phyloP scores from a whole-genome alignment of 2,888 invertebrate genomes.

The Callimorpha dominula region DNA sequence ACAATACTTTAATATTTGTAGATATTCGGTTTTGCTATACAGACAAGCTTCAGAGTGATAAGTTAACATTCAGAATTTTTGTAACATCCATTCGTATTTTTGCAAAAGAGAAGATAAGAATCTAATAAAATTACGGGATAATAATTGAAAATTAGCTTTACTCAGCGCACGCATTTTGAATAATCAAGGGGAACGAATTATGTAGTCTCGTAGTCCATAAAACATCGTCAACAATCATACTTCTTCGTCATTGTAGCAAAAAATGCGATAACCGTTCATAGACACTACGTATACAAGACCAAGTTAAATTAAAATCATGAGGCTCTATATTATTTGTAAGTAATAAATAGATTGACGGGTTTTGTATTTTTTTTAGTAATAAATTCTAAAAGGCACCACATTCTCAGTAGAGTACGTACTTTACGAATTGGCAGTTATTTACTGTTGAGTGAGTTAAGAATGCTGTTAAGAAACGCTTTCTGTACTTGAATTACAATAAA shows the following conservation, averaged over 20 bases:
- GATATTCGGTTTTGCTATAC: background rate
- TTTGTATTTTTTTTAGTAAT: background rate
- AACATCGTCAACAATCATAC: background rate
- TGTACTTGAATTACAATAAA: background rate
- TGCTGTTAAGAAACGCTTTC: background rate
- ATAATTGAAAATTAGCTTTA: slow-evolving; percentile 5
- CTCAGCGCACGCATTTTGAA: background rate
- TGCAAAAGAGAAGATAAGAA: background rate
- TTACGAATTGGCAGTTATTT: background rate
- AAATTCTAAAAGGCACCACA: background rate
- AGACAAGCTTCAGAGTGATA: background rate
- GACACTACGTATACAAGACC: background rate
- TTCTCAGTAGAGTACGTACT: background rate
- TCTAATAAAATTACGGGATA: background rate
- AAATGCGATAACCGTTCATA: background rate
- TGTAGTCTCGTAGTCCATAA: background rate
- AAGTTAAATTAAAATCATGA: background rate
- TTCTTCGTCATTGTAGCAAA: background rate
- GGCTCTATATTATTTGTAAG: slow-evolving; percentile 3
- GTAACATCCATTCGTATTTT: background rate
- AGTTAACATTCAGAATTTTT: background rate
- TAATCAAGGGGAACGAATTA: background rate
- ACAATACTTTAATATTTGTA: background rate
- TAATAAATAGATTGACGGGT: background rate
- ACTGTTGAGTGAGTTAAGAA: background rate